Evolutionary conservation across 2,888 invertebrate genomes (phyloP), one percentile per base, ranked within the genome.

Genomic region (Heteropelma amictum): DNA sequence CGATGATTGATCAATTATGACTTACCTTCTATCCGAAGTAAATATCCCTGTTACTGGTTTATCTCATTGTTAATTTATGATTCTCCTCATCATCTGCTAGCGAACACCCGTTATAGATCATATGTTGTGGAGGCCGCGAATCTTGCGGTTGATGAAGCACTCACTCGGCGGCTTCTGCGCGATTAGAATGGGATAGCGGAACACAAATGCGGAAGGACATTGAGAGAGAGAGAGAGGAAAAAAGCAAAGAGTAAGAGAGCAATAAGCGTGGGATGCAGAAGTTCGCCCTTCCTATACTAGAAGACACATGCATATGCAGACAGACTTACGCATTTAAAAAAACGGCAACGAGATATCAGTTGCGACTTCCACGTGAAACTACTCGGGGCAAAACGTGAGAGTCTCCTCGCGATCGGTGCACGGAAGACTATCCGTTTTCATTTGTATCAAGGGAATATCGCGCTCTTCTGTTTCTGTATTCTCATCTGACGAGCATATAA

Each of bases 201-300:
- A n/a, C n/a, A n/a, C n/a, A n/a, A n/a, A n/a, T n/a, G n/a, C n/a
- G n/a, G 14, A 49, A 12, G 30, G 49, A 47, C 3, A 17, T 28
- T 45, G 28, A 60, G 38, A 35, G 12, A n/a, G 23, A 58, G 30
- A 33, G 47, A 30, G 28, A 45, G 42, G 28, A 28, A 19, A 49
- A 38, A 54, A 17, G 33, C 14, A 35, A 21, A 60, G 19, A 68
- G 30, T 58, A 35, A 54, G 21, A 45, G 47, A 63, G 45, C 12
- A 19, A 21, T 75, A 70, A 71, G 83, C 81, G 84, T 85, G 83
- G 84, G 85, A 78, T 76, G 84, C 61, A 65, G 40, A 76, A 65
- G 79, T 77, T 78, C 77, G 82, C 83, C 85, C 83, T 84, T 83
- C 82, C 80, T 80, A 77, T 65, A n/a, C n/a, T n/a, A 75, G 53